phyloP scores from a whole-genome alignment of 2,113 vertebrate genomes.

The Sclerurus mexicanus region DNA sequence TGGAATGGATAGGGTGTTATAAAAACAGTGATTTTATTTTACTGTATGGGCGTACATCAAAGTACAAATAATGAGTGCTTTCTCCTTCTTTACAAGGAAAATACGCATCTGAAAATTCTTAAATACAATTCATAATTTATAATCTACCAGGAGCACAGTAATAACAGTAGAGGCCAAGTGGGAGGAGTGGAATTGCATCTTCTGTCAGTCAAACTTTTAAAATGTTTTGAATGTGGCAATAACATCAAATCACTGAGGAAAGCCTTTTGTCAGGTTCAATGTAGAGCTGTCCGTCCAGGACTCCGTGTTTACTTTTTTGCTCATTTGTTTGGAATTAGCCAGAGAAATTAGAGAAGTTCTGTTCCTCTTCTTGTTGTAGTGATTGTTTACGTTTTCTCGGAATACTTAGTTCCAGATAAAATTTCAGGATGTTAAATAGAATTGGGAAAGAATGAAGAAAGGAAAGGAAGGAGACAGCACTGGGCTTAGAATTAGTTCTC shows the following conservation, averaged over 20 bases:
- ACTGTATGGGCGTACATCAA: neutral
- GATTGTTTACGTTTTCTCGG: neutral
- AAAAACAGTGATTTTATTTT: neutral
- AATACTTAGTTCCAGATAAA: neutral
- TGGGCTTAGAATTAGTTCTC: neutral
- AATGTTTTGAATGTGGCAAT: neutral
- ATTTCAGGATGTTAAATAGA: neutral
- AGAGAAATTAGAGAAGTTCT: neutral
- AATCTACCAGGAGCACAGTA: neutral
- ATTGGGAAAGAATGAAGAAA: neutral
- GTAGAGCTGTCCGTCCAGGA: neutral
- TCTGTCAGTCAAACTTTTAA: neutral
- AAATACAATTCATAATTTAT: constrained; percentile 44
- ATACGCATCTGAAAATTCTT: neutral
- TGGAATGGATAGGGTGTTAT: neutral
- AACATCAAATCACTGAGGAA: neutral
- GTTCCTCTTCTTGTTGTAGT: neutral
- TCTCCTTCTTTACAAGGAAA: neutral
- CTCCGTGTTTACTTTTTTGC: neutral
- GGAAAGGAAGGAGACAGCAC: neutral
- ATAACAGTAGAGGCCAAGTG: neutral
- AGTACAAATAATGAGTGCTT: neutral
- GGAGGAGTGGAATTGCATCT: constrained; percentile 10
- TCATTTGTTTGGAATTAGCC: neutral
- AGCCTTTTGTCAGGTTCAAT: neutral